Base-by-base conservation (phyloP, 2,113 vertebrate genomes). In the Oostethus manadensis region DNA sequence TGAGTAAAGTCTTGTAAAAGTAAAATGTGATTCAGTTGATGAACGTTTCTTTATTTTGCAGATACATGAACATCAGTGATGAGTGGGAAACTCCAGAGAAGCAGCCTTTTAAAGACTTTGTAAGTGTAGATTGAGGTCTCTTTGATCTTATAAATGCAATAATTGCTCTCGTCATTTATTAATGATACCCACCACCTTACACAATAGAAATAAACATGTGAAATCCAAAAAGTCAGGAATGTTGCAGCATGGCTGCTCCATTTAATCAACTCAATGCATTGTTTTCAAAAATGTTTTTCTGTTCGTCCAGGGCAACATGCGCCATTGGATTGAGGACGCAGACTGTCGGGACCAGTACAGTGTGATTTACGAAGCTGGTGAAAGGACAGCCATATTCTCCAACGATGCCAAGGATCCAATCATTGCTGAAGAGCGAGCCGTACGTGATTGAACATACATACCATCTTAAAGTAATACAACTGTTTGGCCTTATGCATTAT, bases 281-380 rank as follows among this genome's bases (percentile, higher is more conserved):
- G n/a, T 22, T 26, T 26, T 26, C 8, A 33, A 33, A 42, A 42
- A 42, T 42, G 38, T 42, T 42, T 42, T 42, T 42, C 13, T 61
- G 10, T 59, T 14, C 68, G 3, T 48, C 40, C 59, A 91, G 97
- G 97, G 97, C 1, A 99, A 99, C 73, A 87, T 99, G 40, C 92
- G 95, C 0, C 97, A 98, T 65, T 99, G 97, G 97, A 85, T 95
- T 13, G 97, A 99, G 78, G 97, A 99, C 58, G 69, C 92, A 1
- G 97, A 99, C 8, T 99, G 97, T 42, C 91, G 97, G 56, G 97
- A 99, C 85, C 97, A 99, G 71, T 99, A 94, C 83, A 99, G 97
- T 13, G 95, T 99, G 48, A 99, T 99, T 71, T 99, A 94, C n/a
- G 97, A 99, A 84, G 92, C 95, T 0, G 97, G 97, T 58, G 97